A percentile compares a stretch with the other conserved stretches of the same genome.
phyloP scores from a whole-genome alignment of 2,888 invertebrate species.

The Carpatolechia fugitivella region DNA sequence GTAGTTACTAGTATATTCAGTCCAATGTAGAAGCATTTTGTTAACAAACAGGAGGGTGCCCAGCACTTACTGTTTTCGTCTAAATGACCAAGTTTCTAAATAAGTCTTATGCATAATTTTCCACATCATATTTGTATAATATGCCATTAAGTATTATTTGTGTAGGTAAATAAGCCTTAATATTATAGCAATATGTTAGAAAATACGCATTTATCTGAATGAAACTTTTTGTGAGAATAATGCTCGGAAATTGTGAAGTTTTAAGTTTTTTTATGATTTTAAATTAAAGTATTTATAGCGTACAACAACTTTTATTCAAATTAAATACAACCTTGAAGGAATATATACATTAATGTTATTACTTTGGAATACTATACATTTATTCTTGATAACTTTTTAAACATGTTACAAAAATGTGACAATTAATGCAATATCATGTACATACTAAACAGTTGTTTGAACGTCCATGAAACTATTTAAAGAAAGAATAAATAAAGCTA shows the following conservation, averaged over 20 bases:
- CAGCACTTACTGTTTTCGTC: not conserved
- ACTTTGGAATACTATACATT: conserved; percentile 18
- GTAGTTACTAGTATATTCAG: not conserved
- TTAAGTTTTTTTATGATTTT: conserved; percentile 26
- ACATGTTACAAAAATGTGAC: conserved; percentile 4
- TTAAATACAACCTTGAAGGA: not conserved
- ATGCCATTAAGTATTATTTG: conserved; percentile 13
- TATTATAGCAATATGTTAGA: conserved; percentile 11
- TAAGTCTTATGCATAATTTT: not conserved
- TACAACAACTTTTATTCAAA: conserved; percentile 21
- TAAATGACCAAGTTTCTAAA: not conserved
- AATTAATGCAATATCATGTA: not conserved
- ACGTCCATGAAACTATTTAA: no score
- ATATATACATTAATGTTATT: conserved; percentile 28
- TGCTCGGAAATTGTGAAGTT: conserved; percentile 14
- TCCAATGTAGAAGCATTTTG: not conserved
- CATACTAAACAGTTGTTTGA: no score
- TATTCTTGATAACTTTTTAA: conserved; percentile 7
- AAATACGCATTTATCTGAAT: conserved; percentile 1
- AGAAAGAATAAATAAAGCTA: conserved; percentile 15
- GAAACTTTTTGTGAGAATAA: not conserved
- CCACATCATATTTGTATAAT: not conserved
- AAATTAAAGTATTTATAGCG: conserved; percentile 28
- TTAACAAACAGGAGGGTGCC: not conserved
- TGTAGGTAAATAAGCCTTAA: conserved; percentile 4